phyloP scores from a whole-genome alignment of 2,797 vertebrate species.

The Alauda arvensis region DNA sequence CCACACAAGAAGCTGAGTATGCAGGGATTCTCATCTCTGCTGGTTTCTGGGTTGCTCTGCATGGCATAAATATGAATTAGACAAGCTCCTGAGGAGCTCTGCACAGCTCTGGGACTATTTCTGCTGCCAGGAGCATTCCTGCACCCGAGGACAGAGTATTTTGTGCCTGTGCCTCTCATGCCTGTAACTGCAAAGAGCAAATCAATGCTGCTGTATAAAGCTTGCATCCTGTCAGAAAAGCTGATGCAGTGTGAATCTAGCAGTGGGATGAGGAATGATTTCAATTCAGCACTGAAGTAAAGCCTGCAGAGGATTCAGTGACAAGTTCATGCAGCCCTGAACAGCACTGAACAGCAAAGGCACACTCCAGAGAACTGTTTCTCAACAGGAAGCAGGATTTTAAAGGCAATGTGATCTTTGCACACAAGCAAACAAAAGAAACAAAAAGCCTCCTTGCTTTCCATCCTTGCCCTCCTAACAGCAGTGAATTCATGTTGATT shows the following conservation, averaged over 20 bases:
- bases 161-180: not conserved
- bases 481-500: not conserved
- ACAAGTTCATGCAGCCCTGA: not conserved
- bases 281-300: not conserved
- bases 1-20: not conserved
- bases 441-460: not conserved
- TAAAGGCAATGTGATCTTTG: not conserved
- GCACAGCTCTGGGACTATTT: not conserved
- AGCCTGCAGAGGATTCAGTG: not conserved
- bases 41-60: not conserved
- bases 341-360: not conserved
- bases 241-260: not conserved
- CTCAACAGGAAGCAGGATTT: not conserved
- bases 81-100: not conserved
- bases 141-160: not conserved
- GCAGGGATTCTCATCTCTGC: not conserved
- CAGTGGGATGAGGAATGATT: not conserved
- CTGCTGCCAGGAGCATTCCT: not conserved
- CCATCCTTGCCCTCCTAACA: not conserved
- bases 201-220: not conserved
- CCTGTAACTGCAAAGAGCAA: not conserved
- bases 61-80: not conserved
- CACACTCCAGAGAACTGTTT: not conserved
- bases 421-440: not conserved
- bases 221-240: not conserved